A percentile compares a stretch with the other conserved stretches of the same genome.
These are phyloP conservation scores for Lasiurus cinereus DNA, from an alignment of 2,113 vertebrate species.

Conservation along the genomic window DNA sequence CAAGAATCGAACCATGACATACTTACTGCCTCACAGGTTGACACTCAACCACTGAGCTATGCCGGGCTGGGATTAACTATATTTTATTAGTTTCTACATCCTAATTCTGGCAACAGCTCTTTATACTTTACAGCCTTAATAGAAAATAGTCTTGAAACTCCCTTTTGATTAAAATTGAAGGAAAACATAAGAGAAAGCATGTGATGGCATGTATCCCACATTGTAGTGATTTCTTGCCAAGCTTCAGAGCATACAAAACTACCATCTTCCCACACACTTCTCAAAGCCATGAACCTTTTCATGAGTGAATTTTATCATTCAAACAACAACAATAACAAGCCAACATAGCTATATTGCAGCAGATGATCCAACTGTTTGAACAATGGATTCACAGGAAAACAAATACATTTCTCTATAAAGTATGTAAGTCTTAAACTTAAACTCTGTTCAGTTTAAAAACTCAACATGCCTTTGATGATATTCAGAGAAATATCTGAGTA, in stretches of 20 bases:
- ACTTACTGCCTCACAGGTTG: no score
- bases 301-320: not conserved
- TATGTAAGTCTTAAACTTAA: not conserved
- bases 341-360: not conserved
- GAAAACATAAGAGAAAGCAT: constrained; percentile 22
- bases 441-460: not conserved
- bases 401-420: not conserved
- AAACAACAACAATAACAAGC: not conserved
- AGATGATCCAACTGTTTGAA: not conserved
- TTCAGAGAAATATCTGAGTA: not conserved
- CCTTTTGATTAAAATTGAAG: constrained; percentile 23
- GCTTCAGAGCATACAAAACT: constrained; percentile 23
- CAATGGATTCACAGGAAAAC: not conserved
- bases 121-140: not conserved
- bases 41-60: no score
- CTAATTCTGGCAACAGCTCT: constrained; percentile 16
- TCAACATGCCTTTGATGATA: not conserved
- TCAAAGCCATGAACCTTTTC: constrained; percentile 2
- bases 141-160: constrained; percentile 50
- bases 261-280: not conserved
- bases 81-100: not conserved
- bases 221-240: not conserved
- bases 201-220: not conserved
- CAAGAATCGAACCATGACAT: no score
- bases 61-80: not conserved